Percentiles rank a stretch among this genome's conserved stretches.
phyloP scores from a whole-genome alignment of 2,797 vertebrate species.

The Squalus acanthias region DNA sequence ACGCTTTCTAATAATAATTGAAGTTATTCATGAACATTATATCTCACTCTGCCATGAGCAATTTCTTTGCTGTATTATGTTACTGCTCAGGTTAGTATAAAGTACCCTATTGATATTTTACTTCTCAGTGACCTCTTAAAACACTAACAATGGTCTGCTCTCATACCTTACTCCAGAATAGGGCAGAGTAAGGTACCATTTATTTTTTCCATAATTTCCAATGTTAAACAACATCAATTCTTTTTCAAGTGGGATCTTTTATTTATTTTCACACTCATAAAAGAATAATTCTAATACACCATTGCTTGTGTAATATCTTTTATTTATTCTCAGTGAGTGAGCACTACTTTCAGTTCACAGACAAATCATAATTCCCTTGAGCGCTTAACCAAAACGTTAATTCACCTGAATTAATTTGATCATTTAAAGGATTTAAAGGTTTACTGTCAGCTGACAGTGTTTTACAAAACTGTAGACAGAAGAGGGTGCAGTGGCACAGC shows the following conservation, averaged over 20 bases:
- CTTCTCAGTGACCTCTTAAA: background rate
- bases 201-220: background rate
- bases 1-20: no score
- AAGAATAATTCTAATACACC: background rate
- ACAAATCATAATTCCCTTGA: background rate
- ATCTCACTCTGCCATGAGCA: background rate
- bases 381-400: background rate
- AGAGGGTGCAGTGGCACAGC: background rate
- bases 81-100: background rate
- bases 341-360: background rate
- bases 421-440: background rate
- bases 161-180: background rate
- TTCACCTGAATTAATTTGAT: background rate
- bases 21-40: background rate
- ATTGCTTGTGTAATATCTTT: background rate
- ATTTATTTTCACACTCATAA: background rate
- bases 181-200: background rate
- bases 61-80: background rate
- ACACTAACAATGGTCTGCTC: background rate
- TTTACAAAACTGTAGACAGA: slow-evolving; percentile 8
- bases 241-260: background rate
- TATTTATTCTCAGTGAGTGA: background rate
- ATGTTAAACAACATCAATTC: background rate
- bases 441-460: background rate
- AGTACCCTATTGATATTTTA: background rate